These are phyloP conservation scores for Nomada fucata DNA, from an alignment of 2,888 invertebrate species.

Conservation along the genomic window DNA sequence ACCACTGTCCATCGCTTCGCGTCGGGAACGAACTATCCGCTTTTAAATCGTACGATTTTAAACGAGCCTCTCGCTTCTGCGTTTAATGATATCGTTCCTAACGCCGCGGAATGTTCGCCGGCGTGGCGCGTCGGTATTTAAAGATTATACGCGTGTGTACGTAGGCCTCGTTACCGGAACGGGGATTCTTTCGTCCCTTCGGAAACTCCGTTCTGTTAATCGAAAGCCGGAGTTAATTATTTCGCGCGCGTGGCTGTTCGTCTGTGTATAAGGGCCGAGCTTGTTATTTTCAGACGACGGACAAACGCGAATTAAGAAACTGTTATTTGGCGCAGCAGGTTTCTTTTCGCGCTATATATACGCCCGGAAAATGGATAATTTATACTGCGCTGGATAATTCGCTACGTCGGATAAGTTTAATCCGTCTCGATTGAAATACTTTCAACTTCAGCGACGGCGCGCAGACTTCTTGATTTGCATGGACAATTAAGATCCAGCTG, in stretches of 20 bases:
- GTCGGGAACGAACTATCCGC: slow-evolving; percentile 37
- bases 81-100: slow-evolving; percentile 31
- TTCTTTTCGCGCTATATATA: not conserved
- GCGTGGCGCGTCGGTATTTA: slow-evolving; percentile 17
- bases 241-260: too few species aligned
- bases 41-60: slow-evolving; percentile 52
- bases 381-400: not conserved
- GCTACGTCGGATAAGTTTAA: not conserved
- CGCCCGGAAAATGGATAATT: not conserved
- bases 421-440: slow-evolving; percentile 24
- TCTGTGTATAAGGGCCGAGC: not conserved
- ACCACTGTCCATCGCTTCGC: not conserved
- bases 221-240: slow-evolving; percentile 26
- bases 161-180: slow-evolving; percentile 8
- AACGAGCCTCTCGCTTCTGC: slow-evolving; percentile 35
- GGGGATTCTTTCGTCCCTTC: not conserved
- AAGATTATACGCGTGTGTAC: not conserved
- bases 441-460: slow-evolving; percentile 22
- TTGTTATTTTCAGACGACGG: too few species aligned
- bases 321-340: too few species aligned
- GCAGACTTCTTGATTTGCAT: slow-evolving; percentile 27
- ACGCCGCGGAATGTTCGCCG: slow-evolving; percentile 28
- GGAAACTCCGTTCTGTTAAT: slow-evolving; percentile 21
- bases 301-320: too few species aligned
- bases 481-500: slow-evolving; percentile 44